These are phyloP conservation scores for Apoda limacodes DNA, from an alignment of 2,888 invertebrate genomes.

Conservation along the genomic window DNA sequence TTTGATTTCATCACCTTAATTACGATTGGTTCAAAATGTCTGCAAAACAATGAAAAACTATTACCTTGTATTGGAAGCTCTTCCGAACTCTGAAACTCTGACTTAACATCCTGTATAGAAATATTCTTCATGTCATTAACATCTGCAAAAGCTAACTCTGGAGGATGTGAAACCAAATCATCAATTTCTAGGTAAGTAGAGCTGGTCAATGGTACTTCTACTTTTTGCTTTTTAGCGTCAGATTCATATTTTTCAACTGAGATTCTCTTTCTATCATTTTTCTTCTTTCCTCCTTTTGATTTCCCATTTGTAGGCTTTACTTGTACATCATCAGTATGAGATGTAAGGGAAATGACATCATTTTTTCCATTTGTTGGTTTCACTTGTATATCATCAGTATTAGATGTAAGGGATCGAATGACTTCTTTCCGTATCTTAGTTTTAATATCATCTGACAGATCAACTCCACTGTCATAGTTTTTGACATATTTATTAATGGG, in stretches of 20 bases:
- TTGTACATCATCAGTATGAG: too few species aligned
- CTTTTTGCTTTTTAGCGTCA: background rate
- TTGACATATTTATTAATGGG: conserved; percentile 48
- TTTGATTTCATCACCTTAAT: too few species aligned
- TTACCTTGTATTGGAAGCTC: too few species aligned
- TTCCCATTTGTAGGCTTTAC: conserved; percentile 6
- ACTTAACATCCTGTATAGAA: conserved; percentile 30
- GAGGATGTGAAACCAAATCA: conserved; percentile 15
- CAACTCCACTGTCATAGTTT: conserved; percentile 36
- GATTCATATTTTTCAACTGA: background rate
- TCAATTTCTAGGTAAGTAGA: background rate
- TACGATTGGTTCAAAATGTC: too few species aligned
- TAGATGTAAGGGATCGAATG: conserved; percentile 25
- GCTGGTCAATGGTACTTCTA: background rate
- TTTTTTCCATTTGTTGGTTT: conserved; percentile 16
- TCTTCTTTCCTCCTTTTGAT: conserved; percentile 16
- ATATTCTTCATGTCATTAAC: conserved; percentile 33
- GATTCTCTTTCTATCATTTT: conserved; percentile 16
- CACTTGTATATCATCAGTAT: conserved; percentile 11
- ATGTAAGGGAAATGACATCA: conserved; percentile 11
- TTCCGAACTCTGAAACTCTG: too few species aligned
- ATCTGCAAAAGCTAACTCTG: conserved; percentile 46
- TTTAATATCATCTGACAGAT: conserved; percentile 42
- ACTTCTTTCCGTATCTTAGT: conserved; percentile 36
- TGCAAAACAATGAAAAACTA: too few species aligned